Evolutionary conservation across 2,797 vertebrate genomes (phyloP).

Genomic region (Danionella dracula): DNA sequence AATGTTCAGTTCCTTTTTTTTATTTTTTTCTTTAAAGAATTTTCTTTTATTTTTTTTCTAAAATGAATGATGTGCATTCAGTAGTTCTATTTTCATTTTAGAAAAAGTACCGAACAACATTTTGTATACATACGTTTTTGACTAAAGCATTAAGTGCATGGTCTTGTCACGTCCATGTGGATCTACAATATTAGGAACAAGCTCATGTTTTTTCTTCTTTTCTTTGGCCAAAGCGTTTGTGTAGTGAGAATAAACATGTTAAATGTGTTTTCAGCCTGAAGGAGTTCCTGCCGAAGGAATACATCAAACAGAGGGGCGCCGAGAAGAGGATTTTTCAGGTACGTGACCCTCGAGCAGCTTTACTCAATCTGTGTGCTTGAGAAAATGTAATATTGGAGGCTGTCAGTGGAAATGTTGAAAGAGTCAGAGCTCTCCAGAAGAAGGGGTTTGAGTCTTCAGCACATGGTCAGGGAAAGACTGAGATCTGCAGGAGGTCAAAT

Average conservation of each 20-base stretch:
- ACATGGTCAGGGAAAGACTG: not conserved
- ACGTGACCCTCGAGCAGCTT: slow-evolving; percentile 43
- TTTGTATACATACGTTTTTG: slow-evolving; percentile 13
- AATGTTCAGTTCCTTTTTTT: too few relatives aligned
- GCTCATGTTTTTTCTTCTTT: slow-evolving; percentile 49
- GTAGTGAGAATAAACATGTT: slow-evolving; percentile 51
- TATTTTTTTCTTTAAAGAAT: too few relatives aligned
- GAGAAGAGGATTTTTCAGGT: slow-evolving; percentile 99
- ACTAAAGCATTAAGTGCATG: slow-evolving; percentile 22
- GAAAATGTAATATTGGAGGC: not conserved
- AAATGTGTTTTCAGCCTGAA: slow-evolving; percentile 79
- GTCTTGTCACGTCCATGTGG: too few relatives aligned
- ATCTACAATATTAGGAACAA: slow-evolving; percentile 19
- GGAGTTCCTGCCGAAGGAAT: slow-evolving; percentile 98
- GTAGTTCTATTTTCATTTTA: slow-evolving; percentile 54
- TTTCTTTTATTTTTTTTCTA: too few relatives aligned
- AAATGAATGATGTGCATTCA: too few relatives aligned
- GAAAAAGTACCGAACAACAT: not conserved
- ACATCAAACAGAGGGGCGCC: slow-evolving; percentile 92
- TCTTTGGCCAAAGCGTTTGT: slow-evolving; percentile 49
- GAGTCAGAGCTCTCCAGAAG: too few relatives aligned
- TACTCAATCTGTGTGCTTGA: not conserved
- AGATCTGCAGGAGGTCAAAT: not conserved
- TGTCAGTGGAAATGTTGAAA: too few relatives aligned
- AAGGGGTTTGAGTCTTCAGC: not conserved